phyloP scores from a whole-genome alignment of 1,140 invertebrate genomes.

The Forficula auricularia region DNA sequence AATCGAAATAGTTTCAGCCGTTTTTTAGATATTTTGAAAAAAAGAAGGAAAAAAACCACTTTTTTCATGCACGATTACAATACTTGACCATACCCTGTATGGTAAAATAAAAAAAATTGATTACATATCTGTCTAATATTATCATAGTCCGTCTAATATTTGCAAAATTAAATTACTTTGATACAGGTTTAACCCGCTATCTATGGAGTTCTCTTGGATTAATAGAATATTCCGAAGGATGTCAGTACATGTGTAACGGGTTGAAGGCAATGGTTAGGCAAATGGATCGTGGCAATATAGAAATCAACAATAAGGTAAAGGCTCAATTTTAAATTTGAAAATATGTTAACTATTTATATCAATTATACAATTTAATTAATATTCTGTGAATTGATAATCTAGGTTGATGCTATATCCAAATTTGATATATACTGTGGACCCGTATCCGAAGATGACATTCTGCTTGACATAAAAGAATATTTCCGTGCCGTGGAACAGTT shows the following conservation, averaged over 20 bases:
- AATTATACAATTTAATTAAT: constrained; percentile 22
- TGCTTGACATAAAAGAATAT: constrained; percentile 31
- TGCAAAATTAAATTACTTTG: too few species aligned
- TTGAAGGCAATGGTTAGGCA: constrained; percentile 47
- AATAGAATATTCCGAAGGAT: constrained; percentile 44
- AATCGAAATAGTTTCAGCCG: too few species aligned
- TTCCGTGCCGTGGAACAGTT: constrained; percentile 47
- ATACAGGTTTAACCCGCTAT: constrained; percentile 38
- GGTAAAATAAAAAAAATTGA: too few species aligned
- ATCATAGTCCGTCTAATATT: too few species aligned
- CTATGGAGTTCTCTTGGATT: constrained; percentile 73
- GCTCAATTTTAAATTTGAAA: constrained; percentile 12
- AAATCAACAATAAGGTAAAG: constrained; percentile 35
- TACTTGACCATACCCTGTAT: too few species aligned
- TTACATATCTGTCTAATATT: too few species aligned
- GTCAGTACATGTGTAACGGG: constrained; percentile 33
- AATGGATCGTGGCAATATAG: constrained; percentile 54
- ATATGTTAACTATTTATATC: too few species aligned
- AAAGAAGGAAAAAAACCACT: too few species aligned
- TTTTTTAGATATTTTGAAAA: too few species aligned
- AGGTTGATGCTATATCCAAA: too few species aligned
- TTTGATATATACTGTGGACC: constrained; percentile 3
- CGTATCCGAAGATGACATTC: not conserved
- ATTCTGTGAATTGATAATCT: too few species aligned
- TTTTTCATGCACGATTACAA: too few species aligned